Evolutionary conservation across 37 sponge, comb jelly and placozoan species (phyloP).

Genomic region (Cladorhizidae sp.): DNA sequence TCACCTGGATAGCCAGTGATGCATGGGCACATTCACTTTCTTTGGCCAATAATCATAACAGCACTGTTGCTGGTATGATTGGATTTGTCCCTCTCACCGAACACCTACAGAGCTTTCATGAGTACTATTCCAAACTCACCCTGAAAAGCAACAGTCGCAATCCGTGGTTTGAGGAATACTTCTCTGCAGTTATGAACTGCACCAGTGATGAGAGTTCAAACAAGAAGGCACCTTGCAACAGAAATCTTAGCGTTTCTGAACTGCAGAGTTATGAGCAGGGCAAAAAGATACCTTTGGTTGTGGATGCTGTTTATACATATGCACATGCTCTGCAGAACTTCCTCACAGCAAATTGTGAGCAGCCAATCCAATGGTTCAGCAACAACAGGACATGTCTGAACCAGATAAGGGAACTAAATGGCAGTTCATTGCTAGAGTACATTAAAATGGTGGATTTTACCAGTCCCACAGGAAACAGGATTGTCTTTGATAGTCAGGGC

Average conservation of each 20-base stretch:
- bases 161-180: slow-evolving; percentile 81
- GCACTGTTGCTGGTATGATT: slow-evolving; percentile 60
- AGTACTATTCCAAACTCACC: slow-evolving; percentile 67
- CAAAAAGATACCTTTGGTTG: slow-evolving; percentile 65
- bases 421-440: slow-evolving; percentile 40
- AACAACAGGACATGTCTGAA: slow-evolving; percentile 40
- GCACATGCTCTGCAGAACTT: slow-evolving; percentile 80
- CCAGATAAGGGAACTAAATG: slow-evolving; percentile 35
- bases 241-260: slow-evolving; percentile 21
- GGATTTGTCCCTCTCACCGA: slow-evolving; percentile 60
- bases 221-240: not conserved
- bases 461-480: slow-evolving; percentile 31
- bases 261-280: slow-evolving; percentile 52
- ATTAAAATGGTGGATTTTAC: slow-evolving; percentile 53
- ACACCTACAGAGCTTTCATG: slow-evolving; percentile 38
- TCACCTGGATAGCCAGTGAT: slow-evolving; percentile 90
- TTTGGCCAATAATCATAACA: slow-evolving; percentile 11
- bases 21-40: slow-evolving; percentile 72
- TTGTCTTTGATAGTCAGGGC: slow-evolving; percentile 69
- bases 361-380: slow-evolving; percentile 33
- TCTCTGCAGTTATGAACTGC: slow-evolving; percentile 52
- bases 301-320: slow-evolving; percentile 85
- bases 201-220: not conserved
- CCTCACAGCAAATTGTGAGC: slow-evolving; percentile 67
- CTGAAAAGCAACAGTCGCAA: slow-evolving; percentile 62